phyloP scores from a whole-genome alignment of 1,140 invertebrate genomes.

The Callitettix versicolor region DNA sequence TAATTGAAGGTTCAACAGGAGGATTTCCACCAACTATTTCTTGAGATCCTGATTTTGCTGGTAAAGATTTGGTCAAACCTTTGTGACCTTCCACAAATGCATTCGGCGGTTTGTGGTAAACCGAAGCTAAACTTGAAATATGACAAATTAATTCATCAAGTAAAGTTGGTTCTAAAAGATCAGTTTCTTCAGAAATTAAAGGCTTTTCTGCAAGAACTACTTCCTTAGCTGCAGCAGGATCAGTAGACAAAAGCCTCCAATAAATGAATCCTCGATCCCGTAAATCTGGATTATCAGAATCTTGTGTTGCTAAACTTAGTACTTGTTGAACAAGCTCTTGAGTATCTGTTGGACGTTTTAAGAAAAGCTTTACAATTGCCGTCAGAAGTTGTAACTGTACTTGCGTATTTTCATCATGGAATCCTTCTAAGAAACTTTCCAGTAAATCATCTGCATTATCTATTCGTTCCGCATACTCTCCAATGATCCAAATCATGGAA shows the following conservation, averaged over 20 bases:
- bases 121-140: slow-evolving; percentile 94
- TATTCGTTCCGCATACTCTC: slow-evolving; percentile 96
- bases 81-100: slow-evolving; percentile 89
- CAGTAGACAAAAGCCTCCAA: slow-evolving; percentile 95
- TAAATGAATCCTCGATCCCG: slow-evolving; percentile 98
- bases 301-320: slow-evolving; percentile 85
- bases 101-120: slow-evolving; percentile 98
- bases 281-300: slow-evolving; percentile 99
- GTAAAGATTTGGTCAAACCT: slow-evolving; percentile 39
- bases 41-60: slow-evolving; percentile 29
- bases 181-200: slow-evolving; percentile 97
- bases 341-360: slow-evolving; percentile 95
- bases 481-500: slow-evolving; percentile 99
- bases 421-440: slow-evolving; percentile 96
- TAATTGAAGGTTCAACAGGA: slow-evolving; percentile 54
- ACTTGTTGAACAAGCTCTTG: slow-evolving; percentile 96
- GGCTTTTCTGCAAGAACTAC: slow-evolving; percentile 98
- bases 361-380: slow-evolving; percentile 95
- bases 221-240: slow-evolving; percentile 96
- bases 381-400: slow-evolving; percentile 96
- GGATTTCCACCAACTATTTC: slow-evolving; percentile 30
- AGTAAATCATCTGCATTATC: slow-evolving; percentile 98
- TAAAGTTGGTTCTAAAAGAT: slow-evolving; percentile 95
- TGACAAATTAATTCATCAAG: slow-evolving; percentile 98
- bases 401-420: slow-evolving; percentile 98